Base-by-base conservation (phyloP, 2,113 vertebrate species). In the Furnarius figulus region DNA sequence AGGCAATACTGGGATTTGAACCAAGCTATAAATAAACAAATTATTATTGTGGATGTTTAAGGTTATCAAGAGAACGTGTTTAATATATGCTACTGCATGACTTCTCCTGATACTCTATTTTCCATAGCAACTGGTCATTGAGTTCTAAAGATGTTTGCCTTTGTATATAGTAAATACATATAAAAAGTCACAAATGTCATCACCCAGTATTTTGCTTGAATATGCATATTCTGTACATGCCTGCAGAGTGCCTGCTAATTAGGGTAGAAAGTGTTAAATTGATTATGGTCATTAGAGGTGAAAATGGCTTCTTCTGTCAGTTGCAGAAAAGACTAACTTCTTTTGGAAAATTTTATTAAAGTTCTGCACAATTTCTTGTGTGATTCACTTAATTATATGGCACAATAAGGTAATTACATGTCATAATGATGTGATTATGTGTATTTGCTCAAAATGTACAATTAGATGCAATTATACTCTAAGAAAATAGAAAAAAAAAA, bases 341-440 rank as follows among this genome's bases (percentile, higher is more conserved):
- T 87, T 96, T 84, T 79, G 49, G 87, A 82, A 65, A 92, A 93
- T 76, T 93, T 68, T 89, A 89, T 92, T 91, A 79, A 94, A 90
- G 86, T 95, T 93, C 85, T 96, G 76, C 46, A 33, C 70, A 72
- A 92, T 96, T 96, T 94, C 88, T 93, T 94, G 46, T 82, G 80
- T 50, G 89, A 92, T 93, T 96, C 94, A 82, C 90, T 91, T 95
- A 95, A 96, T 97, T 96, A 61, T 65, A 73, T 58, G 94, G 53
- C 76, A 96, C 79, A 96, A 93, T 90, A 92, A 91, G 84, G 61
- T 94, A 97, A 97, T 96, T 97, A 59, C 53, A 84, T 95, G 80
- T 91, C 91, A 91, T 95, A 94, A 95, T 2, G 56, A 94, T 94
- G 88, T 82, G 90, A 97, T 97, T 94, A 94, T 92, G 73, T 72